Base-by-base conservation (phyloP, 2,888 invertebrate genomes). In the Hydroisotoma schaefferi region DNA sequence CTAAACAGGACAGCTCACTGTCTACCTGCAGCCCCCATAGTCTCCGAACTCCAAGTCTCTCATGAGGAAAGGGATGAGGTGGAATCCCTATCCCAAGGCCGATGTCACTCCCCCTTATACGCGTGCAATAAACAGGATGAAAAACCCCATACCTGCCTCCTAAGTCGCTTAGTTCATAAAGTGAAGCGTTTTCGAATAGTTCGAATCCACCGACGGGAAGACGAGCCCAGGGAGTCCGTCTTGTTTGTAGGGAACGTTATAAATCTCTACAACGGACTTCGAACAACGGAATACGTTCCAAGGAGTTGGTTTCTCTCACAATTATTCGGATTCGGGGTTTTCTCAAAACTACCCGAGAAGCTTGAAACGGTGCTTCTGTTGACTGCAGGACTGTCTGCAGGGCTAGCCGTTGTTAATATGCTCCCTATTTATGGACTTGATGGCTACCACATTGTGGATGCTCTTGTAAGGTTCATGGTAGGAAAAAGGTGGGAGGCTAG, bases 361-460 rank as follows among this genome's bases (percentile, higher is more conserved):
- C 46, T 72, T 37, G 72, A 72, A 61, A 72, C 72, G 58, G 68
- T 72, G 48, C 63, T 72, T 47, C 58, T 72, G 18, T 53, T 72
- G 29, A 70, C 70, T n/a, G 69, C 70, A 18, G 72, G 72, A 15
- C 37, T 71, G 33, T 72, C 72, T 44, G 72, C 72, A 20, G 72
- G 72, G 15, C 58, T 72, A 18, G 72, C 72, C 27, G 70, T 72
- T 23, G 72, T 72, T 10, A 72, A 72, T 52, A 72, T 69, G 66
- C 51, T 72, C 20, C 72, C 72, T 2, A 70, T 72, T 51, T 72
- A 69, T 48, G 70, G 70, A 15, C 53, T 72, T 1, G 72, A 72
- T 61, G 72, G 72, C 8, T 72, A 72, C 55, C 70, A 72, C 55
- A 61, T 72, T 3, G 70, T 70, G 25, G 67, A 68, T 43, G 66